Conservation (phyloP, 2,888 invertebrate species). For the Cyaniris semiargus region DNA sequence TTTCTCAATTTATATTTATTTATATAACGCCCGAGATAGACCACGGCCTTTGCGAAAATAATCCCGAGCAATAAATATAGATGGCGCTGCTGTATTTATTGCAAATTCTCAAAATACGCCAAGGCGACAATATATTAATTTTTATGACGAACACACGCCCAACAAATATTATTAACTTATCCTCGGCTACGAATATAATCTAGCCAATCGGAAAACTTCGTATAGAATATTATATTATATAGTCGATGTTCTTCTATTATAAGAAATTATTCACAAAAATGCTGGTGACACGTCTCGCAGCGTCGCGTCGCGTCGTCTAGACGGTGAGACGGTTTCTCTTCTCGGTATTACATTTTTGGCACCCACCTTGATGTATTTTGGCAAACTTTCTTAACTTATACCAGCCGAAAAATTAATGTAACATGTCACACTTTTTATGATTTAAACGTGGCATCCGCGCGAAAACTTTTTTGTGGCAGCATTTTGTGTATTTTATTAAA, state of each 20-base stretch:
- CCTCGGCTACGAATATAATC: slow-evolving; percentile 28
- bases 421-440: slow-evolving; percentile 52
- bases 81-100: slow-evolving; percentile 6
- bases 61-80: neutral
- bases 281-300: slow-evolving; percentile 62
- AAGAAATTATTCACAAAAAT: slow-evolving; percentile 35
- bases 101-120: slow-evolving; percentile 10
- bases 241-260: slow-evolving; percentile 32
- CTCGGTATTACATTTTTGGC: slow-evolving; percentile 76
- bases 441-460: slow-evolving; percentile 28
- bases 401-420: slow-evolving; percentile 75
- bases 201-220: neutral
- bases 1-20: too few species aligned
- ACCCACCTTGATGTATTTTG: slow-evolving; percentile 69
- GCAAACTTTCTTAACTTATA: slow-evolving; percentile 68
- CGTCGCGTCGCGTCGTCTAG: slow-evolving; percentile 67
- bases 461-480: neutral
- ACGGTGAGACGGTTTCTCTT: slow-evolving; percentile 66
- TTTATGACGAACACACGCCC: slow-evolving; percentile 5
- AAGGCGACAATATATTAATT: slow-evolving; percentile 7
- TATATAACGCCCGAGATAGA: neutral
- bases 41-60: neutral
- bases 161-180: slow-evolving; percentile 23
- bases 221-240: slow-evolving; percentile 16
- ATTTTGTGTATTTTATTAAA: neutral